Conservation (phyloP, 1,140 invertebrate genomes). For the Lasaia peninsularis region DNA sequence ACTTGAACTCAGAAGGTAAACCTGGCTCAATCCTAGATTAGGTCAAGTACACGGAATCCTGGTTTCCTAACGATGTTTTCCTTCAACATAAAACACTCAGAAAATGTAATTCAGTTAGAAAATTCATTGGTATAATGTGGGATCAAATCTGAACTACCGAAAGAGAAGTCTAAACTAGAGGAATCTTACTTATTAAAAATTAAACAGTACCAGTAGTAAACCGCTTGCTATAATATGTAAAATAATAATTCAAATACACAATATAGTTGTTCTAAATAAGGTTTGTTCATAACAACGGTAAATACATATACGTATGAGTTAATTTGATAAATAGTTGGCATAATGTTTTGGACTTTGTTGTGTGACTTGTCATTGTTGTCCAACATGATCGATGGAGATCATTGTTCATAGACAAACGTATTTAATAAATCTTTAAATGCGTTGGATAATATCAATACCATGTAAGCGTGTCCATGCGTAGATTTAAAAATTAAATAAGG, state of each 20-base stretch:
- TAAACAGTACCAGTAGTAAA: too few relatives aligned
- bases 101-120: too few relatives aligned
- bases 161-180: too few relatives aligned
- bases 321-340: conserved; percentile 11
- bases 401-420: conserved; percentile 10
- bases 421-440: conserved; percentile 11
- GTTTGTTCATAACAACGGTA: conserved; percentile 1
- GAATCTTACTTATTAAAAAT: too few relatives aligned
- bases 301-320: conserved; percentile 10
- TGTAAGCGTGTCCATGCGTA: background rate
- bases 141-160: too few relatives aligned
- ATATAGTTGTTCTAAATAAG: background rate
- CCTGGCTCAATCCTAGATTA: too few relatives aligned
- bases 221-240: background rate
- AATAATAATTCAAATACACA: background rate
- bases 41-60: too few relatives aligned
- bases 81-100: too few relatives aligned
- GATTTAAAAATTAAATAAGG: conserved; percentile 1
- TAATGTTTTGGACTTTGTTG: conserved; percentile 7
- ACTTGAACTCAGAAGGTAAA: too few relatives aligned
- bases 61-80: too few relatives aligned
- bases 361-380: conserved; percentile 10
- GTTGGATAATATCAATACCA: background rate
- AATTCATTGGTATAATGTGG: too few relatives aligned
- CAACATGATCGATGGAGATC: conserved; percentile 8